Evolutionary conservation across 2,888 invertebrate genomes (phyloP).

Genomic region (Allophyes oxyacanthae): DNA sequence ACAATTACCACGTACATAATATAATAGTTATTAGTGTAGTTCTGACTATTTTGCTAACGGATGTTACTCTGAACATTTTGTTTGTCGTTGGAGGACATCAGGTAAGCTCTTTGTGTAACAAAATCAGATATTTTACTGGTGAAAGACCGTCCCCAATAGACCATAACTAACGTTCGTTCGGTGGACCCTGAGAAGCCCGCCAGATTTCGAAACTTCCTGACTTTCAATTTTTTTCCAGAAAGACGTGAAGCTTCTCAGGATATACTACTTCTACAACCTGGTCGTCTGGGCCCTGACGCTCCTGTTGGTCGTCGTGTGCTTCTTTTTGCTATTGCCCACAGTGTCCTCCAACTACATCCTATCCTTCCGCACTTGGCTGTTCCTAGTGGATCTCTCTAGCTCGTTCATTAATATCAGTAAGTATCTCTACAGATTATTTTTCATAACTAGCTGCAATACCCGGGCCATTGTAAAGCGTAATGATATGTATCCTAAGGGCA

Average conservation of each 20-base stretch:
- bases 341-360: accelerated
- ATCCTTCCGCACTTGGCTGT: neutral
- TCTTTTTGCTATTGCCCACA: accelerated
- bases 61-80: conserved; percentile 7
- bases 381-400: conserved; percentile 2
- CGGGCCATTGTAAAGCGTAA: too few relatives aligned
- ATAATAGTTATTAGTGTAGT: neutral
- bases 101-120: conserved; percentile 12
- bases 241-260: conserved; percentile 20
- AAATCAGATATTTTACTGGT: neutral
- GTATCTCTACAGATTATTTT: conserved; percentile 2
- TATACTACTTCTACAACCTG: conserved; percentile 32
- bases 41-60: conserved; percentile 4
- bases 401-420: conserved; percentile 25
- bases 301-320: conserved; percentile 1
- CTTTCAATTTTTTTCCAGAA: conserved; percentile 22
- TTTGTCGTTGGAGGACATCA: conserved; percentile 36
- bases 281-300: conserved; percentile 11
- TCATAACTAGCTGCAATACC: neutral
- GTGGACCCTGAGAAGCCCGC: too few relatives aligned
- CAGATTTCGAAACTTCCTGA: neutral
- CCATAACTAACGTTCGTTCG: too few relatives aligned
- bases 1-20: accelerated
- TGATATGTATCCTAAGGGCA: too few relatives aligned
- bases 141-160: too few relatives aligned